Evolutionary conservation across 2,888 invertebrate species (phyloP).

Genomic region (Hypena proboscidalis): DNA sequence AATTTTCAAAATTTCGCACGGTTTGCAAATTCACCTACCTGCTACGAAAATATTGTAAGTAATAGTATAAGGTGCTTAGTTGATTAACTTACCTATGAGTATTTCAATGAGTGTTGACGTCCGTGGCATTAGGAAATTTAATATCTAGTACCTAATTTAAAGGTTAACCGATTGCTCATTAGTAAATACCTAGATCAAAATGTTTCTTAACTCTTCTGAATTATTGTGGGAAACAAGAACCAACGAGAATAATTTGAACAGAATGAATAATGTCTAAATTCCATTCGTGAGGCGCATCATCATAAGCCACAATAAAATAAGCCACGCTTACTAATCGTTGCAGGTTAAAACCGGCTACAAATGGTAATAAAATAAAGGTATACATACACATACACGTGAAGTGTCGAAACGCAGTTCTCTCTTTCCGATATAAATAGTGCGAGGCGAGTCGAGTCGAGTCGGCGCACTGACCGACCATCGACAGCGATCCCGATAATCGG

Average conservation of each 20-base stretch:
- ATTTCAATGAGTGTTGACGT: too few species aligned
- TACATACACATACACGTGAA: conserved; percentile 72
- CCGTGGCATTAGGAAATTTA: too few species aligned
- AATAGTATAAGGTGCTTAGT: too few species aligned
- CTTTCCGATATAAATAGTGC: conserved; percentile 83
- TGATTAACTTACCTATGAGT: too few species aligned
- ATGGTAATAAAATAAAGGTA: conserved; percentile 82
- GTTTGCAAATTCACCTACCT: conserved; percentile 17
- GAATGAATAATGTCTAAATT: conserved; percentile 52
- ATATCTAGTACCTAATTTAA: too few species aligned
- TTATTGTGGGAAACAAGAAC: too few species aligned
- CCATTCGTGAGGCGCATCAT: conserved; percentile 59
- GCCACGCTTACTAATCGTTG: conserved; percentile 75
- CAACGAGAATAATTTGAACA: conserved; percentile 24
- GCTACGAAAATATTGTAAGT: conserved; percentile 5
- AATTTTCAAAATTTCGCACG: conserved; percentile 12
- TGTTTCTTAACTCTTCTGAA: too few species aligned
- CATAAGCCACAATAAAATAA: conserved; percentile 73
- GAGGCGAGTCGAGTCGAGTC: conserved; percentile 65
- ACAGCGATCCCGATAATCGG: conserved; percentile 82
- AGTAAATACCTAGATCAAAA: too few species aligned
- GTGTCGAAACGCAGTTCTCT: conserved; percentile 78
- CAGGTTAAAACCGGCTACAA: conserved; percentile 81
- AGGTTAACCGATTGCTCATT: too few species aligned
- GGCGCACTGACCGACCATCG: conserved; percentile 81